Evolutionary conservation across 2,888 invertebrate species (phyloP), one percentile per base, ranked within the genome.

Genomic region (Vanessa cardui): DNA sequence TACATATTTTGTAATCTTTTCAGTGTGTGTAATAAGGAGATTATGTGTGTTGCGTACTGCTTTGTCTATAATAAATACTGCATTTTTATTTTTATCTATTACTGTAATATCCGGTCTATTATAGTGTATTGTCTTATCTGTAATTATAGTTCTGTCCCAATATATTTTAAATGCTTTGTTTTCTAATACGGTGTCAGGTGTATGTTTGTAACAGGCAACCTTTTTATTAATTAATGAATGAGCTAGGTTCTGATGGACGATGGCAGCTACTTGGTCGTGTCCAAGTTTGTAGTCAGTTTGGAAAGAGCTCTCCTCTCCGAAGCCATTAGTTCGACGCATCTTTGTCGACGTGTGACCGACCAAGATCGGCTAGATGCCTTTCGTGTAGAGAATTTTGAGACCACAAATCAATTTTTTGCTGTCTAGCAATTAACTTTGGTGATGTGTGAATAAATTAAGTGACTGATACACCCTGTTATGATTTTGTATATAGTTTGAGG

Each of bases 61-160:
- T 26, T 3, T 26, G 4, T 26, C 2, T 26, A 26, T 26, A 26
- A 26, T 26, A 26, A 26, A 26, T 26, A 26, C 26, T 26, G 4
- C 4, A 26, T 26, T 26, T 26, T 26, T 26, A 26, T 26, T 26
- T 26, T 26, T 26, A 26, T 26, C 26, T 26, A 26, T 26, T 26
- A 26, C 26, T 26, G 26, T 26, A 26, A 26, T 26, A 26, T 26
- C 26, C 26, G 26, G 26, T 26, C 26, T 26, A 26, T 26, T 26
- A 26, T 26, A 26, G 4, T 26, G 26, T 4, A 26, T 26, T 26
- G 66, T 67, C 6, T 47, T 50, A 97, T 80, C 92, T 97, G 80
- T 67, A 8, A 67, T 44, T 9, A 67, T 67, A 7, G 67, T 18
- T 50, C 63, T n/a, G 39, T 67, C 60, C 18, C 18, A 66, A 31